Conservation (phyloP, 2,113 vertebrate species). For the Fregetta grallaria region DNA sequence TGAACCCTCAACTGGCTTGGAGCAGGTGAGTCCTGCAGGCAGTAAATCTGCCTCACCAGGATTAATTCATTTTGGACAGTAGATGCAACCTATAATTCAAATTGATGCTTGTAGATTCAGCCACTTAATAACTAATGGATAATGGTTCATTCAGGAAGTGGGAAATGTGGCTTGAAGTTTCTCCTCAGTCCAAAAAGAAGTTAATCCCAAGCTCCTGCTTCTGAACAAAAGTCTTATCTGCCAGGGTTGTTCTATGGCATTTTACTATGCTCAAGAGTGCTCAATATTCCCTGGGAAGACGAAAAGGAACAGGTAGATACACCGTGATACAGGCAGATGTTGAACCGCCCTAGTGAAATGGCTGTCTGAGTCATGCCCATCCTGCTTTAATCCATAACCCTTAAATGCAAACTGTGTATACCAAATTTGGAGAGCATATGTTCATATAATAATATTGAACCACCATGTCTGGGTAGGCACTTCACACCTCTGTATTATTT, state of each 20-base stretch:
- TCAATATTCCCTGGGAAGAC: neutral
- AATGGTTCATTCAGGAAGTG: neutral
- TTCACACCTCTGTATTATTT: neutral
- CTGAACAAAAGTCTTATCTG: conserved; percentile 14
- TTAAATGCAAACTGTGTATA: neutral
- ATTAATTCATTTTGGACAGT: neutral
- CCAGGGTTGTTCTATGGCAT: neutral
- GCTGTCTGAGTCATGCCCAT: neutral
- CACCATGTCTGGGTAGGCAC: neutral
- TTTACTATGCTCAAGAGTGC: neutral
- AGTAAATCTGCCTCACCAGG: neutral
- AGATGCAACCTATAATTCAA: neutral
- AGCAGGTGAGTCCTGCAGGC: neutral
- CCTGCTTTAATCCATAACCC: neutral
- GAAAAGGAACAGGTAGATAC: too few species aligned
- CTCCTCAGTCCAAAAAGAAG: neutral
- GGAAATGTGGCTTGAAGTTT: neutral
- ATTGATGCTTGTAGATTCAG: neutral
- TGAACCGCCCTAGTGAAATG: neutral
- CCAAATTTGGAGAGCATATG: neutral
- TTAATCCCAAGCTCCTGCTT: conserved; percentile 29
- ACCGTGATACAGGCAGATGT: neutral
- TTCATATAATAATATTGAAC: neutral
- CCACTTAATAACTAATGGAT: neutral
- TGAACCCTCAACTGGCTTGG: neutral